These are phyloP conservation scores for Acromyrmex echinatior DNA, from an alignment of 1,140 invertebrate species.

Conservation along the genomic window DNA sequence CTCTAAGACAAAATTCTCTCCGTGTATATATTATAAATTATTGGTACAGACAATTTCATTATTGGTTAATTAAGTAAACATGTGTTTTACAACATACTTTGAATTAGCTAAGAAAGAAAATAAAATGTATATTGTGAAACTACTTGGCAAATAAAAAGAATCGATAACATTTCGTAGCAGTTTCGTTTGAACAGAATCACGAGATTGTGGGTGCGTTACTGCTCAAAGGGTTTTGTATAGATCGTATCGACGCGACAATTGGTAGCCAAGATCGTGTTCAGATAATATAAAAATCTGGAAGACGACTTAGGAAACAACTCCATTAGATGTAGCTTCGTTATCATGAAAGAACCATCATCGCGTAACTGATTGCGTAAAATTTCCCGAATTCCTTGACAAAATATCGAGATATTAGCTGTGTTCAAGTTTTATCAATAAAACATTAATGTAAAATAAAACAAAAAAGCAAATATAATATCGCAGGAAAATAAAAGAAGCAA, in stretches of 20 bases:
- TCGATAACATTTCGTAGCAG: background rate
- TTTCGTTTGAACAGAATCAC: constrained; percentile 30
- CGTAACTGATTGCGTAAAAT: constrained; percentile 1
- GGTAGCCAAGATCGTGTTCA: constrained; percentile 76
- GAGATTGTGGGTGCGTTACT: background rate
- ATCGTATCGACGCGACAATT: constrained; percentile 75
- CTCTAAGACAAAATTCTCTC: no score
- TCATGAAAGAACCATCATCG: background rate
- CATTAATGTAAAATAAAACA: background rate
- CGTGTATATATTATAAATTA: background rate
- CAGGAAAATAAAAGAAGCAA: background rate
- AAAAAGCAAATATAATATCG: background rate
- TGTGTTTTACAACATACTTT: background rate
- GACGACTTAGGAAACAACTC: constrained; percentile 62
- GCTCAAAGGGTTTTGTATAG: constrained; percentile 51
- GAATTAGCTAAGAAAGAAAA: background rate
- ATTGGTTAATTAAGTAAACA: constrained; percentile 6
- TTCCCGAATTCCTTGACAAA: background rate
- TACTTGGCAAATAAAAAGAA: constrained; percentile 29
- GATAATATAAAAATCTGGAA: constrained; percentile 72
- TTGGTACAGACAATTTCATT: background rate
- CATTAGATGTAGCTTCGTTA: constrained; percentile 56
- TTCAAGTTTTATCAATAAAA: background rate
- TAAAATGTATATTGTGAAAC: background rate
- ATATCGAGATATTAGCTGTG: background rate